A percentile compares a stretch with the other conserved stretches of the same genome.
Conservation (phyloP, 2,113 vertebrate species). For the Trachemys scripta region DNA sequence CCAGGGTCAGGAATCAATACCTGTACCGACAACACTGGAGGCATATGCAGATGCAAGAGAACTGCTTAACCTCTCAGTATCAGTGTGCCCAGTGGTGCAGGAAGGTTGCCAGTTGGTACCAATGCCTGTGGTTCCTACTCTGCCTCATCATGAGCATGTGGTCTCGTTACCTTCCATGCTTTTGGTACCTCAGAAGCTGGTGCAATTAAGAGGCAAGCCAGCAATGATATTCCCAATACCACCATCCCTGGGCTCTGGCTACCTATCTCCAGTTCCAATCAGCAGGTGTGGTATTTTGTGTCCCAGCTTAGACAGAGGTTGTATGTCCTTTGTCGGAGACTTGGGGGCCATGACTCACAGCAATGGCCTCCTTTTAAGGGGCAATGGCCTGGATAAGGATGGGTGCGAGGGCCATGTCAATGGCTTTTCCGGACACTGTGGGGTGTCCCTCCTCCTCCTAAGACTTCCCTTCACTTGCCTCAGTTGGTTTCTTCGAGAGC, state of each 20-base stretch:
- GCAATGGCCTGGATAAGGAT: too few species aligned
- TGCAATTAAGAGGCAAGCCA: neutral
- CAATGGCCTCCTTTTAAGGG: neutral
- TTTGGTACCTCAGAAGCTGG: neutral
- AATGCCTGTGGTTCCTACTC: neutral
- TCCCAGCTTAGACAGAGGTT: neutral
- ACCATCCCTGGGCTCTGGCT: too few species aligned
- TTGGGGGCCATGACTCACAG: neutral
- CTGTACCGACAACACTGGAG: neutral
- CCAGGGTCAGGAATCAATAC: neutral
- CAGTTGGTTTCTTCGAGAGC: too few species aligned
- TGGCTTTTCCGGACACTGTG: too few species aligned
- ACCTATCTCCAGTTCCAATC: neutral
- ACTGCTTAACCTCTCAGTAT: neutral
- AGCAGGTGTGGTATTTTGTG: neutral
- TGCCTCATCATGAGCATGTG: neutral
- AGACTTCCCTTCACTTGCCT: too few species aligned
- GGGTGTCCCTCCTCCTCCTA: too few species aligned
- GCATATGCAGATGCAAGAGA: neutral
- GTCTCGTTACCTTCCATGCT: neutral
- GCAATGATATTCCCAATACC: too few species aligned
- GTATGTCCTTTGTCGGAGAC: neutral
- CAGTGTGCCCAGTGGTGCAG: neutral
- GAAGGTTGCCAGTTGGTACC: neutral
- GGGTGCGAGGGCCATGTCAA: too few species aligned